Base-by-base conservation (phyloP, 1,140 invertebrate species). In the Zaprionus vittiger region DNA sequence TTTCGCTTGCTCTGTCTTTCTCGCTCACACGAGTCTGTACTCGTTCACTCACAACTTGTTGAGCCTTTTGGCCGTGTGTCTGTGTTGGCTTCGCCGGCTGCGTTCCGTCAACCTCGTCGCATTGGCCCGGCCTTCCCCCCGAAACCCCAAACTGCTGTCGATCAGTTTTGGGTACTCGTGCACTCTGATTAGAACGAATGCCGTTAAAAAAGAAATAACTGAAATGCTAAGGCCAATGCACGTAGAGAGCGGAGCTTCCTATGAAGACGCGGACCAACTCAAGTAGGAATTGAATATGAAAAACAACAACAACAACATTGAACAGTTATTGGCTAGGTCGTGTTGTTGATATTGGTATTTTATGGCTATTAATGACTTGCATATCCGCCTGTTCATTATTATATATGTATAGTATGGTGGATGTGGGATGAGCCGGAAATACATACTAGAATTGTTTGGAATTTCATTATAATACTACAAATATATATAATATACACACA, bases 21-120 rank as follows among this genome's bases (percentile, higher is more conserved):
- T 9, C n/a, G 6, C 41, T 47, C n/a, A 4, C 4, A 5, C 24
- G 24, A 26, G 4, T 26, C 24, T 26, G 24, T 26, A 14, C 24
- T 26, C 6, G 24, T 76, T 47, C 59, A 56, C 37, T 54, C 54
- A 56, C 73, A 86, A 86, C 83, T 85, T 86, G 83, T 86, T 86
- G 83, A 83, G 83, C 80, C 67, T 68, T 73, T 64, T 41, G 73
- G 61, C 74, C 69, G 63, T 77, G 26, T 71, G 26, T 71, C 17
- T 26, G 14, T 57, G 28, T 37, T 57, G 17, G 44, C 41, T 59
- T 31, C 52, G 54, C 73, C 81, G 81, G 80, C 80, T 59, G 4
- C 77, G 37, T 74, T n/a, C 22, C 37, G 37, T 38, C 37, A 38
- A 38, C 37, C 37, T 38, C 37, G 37, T 14, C 15, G 15, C 15